A percentile compares a stretch with the other conserved stretches of the same genome.
Evolutionary conservation across 2,888 invertebrate species (phyloP).

Genomic region (Petrolisthes manimaculis): DNA sequence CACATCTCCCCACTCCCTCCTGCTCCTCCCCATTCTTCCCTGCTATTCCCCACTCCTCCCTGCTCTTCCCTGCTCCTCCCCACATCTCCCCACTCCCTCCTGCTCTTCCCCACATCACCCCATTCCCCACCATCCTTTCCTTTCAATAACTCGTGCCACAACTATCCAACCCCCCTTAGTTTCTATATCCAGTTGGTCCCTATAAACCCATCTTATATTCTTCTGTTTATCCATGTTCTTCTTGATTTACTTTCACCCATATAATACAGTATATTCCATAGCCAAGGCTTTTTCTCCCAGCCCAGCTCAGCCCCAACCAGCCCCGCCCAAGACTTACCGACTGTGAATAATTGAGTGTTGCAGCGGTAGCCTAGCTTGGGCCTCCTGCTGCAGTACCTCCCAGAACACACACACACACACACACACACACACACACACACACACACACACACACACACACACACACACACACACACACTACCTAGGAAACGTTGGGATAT

Average conservation of each 20-base stretch:
- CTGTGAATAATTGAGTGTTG: not conserved
- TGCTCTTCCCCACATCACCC: not conserved
- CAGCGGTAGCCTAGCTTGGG: not conserved
- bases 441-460: conserved; percentile 22
- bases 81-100: not conserved
- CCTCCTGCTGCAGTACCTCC: not conserved
- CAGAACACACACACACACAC: not conserved
- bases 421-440: conserved; percentile 24
- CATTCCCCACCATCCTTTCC: not conserved
- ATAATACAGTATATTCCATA: no score
- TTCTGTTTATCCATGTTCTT: no score
- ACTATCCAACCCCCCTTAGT: not conserved
- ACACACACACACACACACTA: conserved; percentile 9
- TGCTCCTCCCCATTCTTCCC: not conserved
- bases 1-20: not conserved
- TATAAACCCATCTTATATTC: no score
- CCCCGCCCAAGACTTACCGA: not conserved
- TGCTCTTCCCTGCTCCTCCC: not conserved
- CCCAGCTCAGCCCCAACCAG: not conserved
- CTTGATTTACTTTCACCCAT: no score
- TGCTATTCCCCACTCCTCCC: not conserved
- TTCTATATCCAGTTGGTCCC: not conserved
- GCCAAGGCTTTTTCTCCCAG: no score
- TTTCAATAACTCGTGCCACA: not conserved
- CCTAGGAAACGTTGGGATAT: no score